phyloP scores from a whole-genome alignment of 2,113 vertebrate genomes.

The Apeltes quadracus region DNA sequence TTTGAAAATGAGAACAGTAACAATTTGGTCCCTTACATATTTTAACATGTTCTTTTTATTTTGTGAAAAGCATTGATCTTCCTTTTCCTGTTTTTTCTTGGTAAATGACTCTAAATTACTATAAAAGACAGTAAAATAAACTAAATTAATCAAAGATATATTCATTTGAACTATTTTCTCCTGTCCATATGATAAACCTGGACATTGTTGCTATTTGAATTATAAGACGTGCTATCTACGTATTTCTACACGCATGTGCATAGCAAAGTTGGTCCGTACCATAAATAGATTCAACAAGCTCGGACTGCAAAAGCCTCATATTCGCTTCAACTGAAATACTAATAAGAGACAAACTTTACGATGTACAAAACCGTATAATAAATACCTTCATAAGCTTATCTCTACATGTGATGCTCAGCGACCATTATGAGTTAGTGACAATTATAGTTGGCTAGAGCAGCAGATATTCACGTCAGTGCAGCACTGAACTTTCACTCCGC shows the following conservation, averaged over 20 bases:
- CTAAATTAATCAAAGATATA: background rate
- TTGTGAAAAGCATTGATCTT: background rate
- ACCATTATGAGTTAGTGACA: background rate
- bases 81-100: background rate
- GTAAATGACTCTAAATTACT: background rate
- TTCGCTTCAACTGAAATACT: background rate
- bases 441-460: background rate
- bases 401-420: background rate
- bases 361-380: background rate
- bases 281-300: background rate
- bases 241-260: background rate
- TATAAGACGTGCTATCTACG: background rate
- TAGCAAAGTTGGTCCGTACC: no score
- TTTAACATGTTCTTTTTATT: background rate
- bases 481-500: background rate
- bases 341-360: background rate
- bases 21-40: background rate
- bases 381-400: background rate
- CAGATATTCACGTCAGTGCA: background rate
- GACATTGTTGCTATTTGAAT: background rate
- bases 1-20: slow-evolving; percentile 6
- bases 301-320: background rate
- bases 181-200: background rate
- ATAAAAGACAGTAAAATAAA: background rate
- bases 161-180: background rate